Percentiles rank a stretch among this genome's conserved stretches.
These are phyloP conservation scores for Picathartes gymnocephalus DNA, from an alignment of 2,113 vertebrate species.

Conservation along the genomic window DNA sequence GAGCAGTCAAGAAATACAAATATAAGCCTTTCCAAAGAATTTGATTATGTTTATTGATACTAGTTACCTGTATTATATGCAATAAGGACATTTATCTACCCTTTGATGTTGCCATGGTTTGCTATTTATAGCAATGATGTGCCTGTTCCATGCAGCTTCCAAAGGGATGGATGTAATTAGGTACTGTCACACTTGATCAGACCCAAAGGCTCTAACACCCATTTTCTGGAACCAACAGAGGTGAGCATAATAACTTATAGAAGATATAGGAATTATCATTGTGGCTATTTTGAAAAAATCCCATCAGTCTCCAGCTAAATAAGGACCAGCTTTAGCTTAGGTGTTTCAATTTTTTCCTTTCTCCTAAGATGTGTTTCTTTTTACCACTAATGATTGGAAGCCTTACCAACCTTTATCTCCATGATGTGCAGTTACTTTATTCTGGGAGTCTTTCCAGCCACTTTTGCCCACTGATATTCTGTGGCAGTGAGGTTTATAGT, in stretches of 20 bases:
- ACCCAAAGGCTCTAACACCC: neutral
- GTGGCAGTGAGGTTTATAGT: neutral
- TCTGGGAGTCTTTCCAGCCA: neutral
- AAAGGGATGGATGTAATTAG: neutral
- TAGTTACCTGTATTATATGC: neutral
- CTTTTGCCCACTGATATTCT: neutral
- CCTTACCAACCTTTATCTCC: neutral
- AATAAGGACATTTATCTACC: neutral
- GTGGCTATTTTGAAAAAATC: neutral
- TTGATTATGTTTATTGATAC: neutral
- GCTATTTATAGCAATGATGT: neutral
- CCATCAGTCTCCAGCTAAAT: neutral
- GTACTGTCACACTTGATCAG: neutral
- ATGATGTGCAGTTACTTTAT: neutral
- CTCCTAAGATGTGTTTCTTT: too few species aligned
- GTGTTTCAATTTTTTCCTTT: neutral
- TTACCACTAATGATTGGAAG: neutral
- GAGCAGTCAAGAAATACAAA: neutral
- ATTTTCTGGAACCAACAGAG: neutral
- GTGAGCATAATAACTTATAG: neutral
- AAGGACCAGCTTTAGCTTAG: neutral
- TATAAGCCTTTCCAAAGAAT: neutral
- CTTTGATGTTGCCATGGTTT: neutral
- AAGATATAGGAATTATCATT: neutral
- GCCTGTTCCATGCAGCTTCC: rapidly evolving